These are phyloP conservation scores for Gymnoscopelus microlampas DNA, from an alignment of 2,797 vertebrate species.

Conservation along the genomic window DNA sequence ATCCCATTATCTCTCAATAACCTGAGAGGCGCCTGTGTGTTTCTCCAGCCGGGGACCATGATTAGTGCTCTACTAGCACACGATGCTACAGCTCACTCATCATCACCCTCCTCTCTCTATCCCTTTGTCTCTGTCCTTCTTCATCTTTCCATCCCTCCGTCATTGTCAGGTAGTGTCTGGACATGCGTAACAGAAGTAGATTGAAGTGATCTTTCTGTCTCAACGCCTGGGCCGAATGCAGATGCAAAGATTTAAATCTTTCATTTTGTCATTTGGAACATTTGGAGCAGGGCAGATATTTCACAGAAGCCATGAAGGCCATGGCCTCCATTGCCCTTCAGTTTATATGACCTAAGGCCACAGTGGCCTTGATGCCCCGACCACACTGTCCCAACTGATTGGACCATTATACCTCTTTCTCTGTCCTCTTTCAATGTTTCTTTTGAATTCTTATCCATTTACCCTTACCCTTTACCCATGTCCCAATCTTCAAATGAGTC, in stretches of 20 bases:
- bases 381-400: no score
- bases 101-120: conserved; percentile 37
- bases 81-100: conserved; percentile 67
- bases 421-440: no score
- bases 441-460: no score
- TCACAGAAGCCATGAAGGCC: not conserved
- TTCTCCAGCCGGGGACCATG: conserved; percentile 63
- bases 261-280: conserved; percentile 37
- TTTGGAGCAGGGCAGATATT: conserved; percentile 24
- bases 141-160: conserved; percentile 47
- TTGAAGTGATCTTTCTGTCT: conserved; percentile 68
- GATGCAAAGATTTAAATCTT: conserved; percentile 60
- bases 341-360: no score
- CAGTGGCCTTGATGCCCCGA: no score
- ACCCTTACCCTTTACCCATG: no score
- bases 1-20: conserved; percentile 79
- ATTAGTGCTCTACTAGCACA: conserved; percentile 67
- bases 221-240: conserved; percentile 49
- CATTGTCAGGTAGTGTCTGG: conserved; percentile 59
- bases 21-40: conserved; percentile 65
- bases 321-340: no score
- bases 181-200: conserved; percentile 57
- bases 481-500: no score
- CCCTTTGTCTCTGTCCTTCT: conserved; percentile 35
- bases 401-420: no score